These are phyloP conservation scores for Trematomus loennbergii DNA, from an alignment of 2,113 vertebrate genomes.

Conservation along the genomic window DNA sequence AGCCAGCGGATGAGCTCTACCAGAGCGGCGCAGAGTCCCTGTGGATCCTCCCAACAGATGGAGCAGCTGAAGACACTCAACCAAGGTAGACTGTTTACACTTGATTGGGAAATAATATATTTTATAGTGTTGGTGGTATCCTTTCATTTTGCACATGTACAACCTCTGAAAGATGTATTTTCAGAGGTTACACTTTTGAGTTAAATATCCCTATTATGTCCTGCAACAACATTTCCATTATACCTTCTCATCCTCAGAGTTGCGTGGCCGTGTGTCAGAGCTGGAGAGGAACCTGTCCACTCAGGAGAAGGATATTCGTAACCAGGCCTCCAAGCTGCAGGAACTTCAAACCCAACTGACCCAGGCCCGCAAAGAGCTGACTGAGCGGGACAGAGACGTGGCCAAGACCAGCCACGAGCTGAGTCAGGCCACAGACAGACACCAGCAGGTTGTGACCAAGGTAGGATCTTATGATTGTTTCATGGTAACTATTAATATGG, in stretches of 20 bases:
- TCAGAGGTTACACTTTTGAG: neutral
- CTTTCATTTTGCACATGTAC: neutral
- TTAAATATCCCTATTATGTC: neutral
- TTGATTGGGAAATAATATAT: neutral
- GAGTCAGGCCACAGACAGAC: conserved; percentile 79
- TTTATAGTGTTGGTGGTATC: neutral
- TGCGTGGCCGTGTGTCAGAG: conserved; percentile 85
- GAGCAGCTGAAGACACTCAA: conserved; percentile 88
- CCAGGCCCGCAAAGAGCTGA: conserved; percentile 85
- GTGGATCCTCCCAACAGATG: conserved; percentile 74
- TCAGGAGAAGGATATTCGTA: conserved; percentile 87
- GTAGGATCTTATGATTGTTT: conserved; percentile 69
- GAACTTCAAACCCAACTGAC: conserved; percentile 87
- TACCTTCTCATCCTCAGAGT: conserved; percentile 78
- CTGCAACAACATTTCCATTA: neutral
- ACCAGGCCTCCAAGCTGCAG: conserved; percentile 82
- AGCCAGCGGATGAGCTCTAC: conserved; percentile 66
- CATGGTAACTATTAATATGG: neutral
- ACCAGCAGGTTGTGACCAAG: conserved; percentile 85
- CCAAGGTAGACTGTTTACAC: conserved; percentile 83
- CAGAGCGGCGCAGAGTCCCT: conserved; percentile 69
- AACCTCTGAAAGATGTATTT: neutral
- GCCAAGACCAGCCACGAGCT: conserved; percentile 87
- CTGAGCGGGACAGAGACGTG: conserved; percentile 87
- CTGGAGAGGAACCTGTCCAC: conserved; percentile 86